Evolutionary conservation across 2,797 vertebrate species (phyloP), one percentile per base, ranked within the genome.

Genomic region (Rhynchonycteris naso): DNA sequence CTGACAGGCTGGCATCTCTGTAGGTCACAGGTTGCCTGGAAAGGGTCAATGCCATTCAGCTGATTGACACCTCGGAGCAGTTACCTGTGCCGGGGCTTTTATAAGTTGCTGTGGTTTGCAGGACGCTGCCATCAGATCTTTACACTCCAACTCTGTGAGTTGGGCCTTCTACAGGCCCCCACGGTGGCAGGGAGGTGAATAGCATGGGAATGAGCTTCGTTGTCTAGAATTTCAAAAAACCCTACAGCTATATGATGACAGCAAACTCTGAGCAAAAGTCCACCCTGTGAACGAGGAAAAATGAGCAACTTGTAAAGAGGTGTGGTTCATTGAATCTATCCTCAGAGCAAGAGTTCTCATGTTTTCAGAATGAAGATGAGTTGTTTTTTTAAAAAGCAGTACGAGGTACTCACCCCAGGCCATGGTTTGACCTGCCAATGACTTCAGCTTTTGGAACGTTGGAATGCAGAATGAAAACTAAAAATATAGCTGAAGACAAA

Each of bases 381-480:
- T 97, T 97, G 98, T 94, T 90, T 96, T 79, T 43, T 43, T 43
- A 43, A 43, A 43, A 95, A 97, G 96, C 90, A 95, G 86, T 97
- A 94, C 97, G 87, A 97, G 98, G 96, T 97, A 97, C 93, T 94
- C 90, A 97, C 98, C 96, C 12, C 96, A 97, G 98, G 98, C 98
- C 95, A 95, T 94, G 93, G 65, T 90, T 85, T 98, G 98, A 98
- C 98, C 98, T 96, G 96, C 8, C 0, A 91, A 88, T 98, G 98
- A 98, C 98, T 98, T 97, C 94, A 93, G 90, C 84, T 8, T 98
- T 98, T 96, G 50, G 96, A 98, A 95, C 56, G 59, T 2, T 96
- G 98, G 98, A 98, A 98, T 98, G 98, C 89, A 97, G 95, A 97
- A 97, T 81, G 89, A 96, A 97, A 90, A n/a, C 50, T 5, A 65